Evolutionary conservation across 2,888 invertebrate genomes (phyloP).

Genomic region (Ormyrus rosae): DNA sequence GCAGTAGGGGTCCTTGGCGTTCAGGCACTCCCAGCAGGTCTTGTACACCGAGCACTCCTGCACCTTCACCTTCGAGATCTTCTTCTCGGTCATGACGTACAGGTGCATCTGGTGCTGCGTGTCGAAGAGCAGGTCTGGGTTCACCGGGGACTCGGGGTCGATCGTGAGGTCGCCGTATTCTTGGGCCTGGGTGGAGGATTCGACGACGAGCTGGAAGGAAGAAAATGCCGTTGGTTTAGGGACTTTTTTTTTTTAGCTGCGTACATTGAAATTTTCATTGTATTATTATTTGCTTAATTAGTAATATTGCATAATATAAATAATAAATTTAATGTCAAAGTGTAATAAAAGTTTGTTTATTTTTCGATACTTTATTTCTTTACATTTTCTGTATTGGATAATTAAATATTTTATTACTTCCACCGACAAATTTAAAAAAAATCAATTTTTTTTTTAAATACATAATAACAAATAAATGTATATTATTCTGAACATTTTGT

Average conservation of each 20-base stretch:
- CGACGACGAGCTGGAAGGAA: constrained; percentile 86
- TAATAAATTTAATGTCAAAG: background rate
- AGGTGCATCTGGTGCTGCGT: constrained; percentile 92
- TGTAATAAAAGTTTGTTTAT: background rate
- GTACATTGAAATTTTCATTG: no score
- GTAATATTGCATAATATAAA: no score
- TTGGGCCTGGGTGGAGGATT: constrained; percentile 88
- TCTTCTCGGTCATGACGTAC: constrained; percentile 94
- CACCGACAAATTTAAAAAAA: background rate
- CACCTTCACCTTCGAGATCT: constrained; percentile 95
- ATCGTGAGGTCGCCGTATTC: constrained; percentile 94
- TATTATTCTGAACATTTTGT: no score
- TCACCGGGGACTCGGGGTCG: constrained; percentile 88
- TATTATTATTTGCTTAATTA: no score
- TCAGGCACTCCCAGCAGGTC: constrained; percentile 93
- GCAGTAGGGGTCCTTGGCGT: constrained; percentile 96
- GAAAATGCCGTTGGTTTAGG: background rate
- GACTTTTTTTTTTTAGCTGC: background rate
- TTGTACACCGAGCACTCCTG: constrained; percentile 95
- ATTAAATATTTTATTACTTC: background rate
- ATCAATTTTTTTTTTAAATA: no score
- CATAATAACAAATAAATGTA: no score
- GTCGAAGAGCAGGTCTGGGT: constrained; percentile 94
- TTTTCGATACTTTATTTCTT: background rate
- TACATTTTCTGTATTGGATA: background rate